Percentiles rank a stretch among this genome's conserved stretches.
Evolutionary conservation across 1,140 invertebrate genomes (phyloP).

Genomic region (Cotesia vestalis): DNA sequence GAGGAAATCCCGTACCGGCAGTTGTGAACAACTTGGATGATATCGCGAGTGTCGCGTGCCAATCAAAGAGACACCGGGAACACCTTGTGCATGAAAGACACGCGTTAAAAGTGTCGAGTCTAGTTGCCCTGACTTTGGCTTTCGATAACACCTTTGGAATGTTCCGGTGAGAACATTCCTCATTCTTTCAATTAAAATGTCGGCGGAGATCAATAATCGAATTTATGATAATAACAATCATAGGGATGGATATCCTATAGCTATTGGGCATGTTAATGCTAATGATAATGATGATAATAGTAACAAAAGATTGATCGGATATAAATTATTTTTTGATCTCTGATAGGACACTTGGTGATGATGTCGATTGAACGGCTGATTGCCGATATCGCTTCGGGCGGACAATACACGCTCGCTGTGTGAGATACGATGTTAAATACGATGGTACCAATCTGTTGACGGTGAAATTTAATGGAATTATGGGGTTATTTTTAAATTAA

Average conservation of each 20-base stretch:
- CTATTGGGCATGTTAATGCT: too few relatives aligned
- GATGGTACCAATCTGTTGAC: too few relatives aligned
- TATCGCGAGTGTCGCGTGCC: conserved; percentile 59
- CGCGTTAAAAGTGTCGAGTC: conserved; percentile 19
- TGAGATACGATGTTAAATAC: too few relatives aligned
- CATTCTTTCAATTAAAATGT: conserved; percentile 22
- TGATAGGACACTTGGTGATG: background rate
- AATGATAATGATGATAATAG: background rate
- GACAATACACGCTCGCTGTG: background rate
- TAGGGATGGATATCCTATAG: background rate
- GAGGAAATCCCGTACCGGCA: conserved; percentile 10
- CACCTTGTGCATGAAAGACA: conserved; percentile 36
- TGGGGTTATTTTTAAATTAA: too few relatives aligned
- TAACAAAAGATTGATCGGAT: conserved; percentile 10
- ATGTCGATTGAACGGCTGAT: conserved; percentile 13
- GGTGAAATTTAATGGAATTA: too few relatives aligned
- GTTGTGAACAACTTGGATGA: conserved; percentile 49
- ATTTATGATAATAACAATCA: background rate
- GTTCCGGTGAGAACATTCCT: conserved; percentile 9
- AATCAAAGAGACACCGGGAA: conserved; percentile 49
- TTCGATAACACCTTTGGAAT: too few relatives aligned
- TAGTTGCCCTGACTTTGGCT: too few relatives aligned
- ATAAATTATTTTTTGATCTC: conserved; percentile 10
- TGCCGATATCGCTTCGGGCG: conserved; percentile 1
- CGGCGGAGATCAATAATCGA: background rate